Evolutionary conservation across 2,113 vertebrate genomes (phyloP).

Genomic region (Anhinga rufa): DNA sequence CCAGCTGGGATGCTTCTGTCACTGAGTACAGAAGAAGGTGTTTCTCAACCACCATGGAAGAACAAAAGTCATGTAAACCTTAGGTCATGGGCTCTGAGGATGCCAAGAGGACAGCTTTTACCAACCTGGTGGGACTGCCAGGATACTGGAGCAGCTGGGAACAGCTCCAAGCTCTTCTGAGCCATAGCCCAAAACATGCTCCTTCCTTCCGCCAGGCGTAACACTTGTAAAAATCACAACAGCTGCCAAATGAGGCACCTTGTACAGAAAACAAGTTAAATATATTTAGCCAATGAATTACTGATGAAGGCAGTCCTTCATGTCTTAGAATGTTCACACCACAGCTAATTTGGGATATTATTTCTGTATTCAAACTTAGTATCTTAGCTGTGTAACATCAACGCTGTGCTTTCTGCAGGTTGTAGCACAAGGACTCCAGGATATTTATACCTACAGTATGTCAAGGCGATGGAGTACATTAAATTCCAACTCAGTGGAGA

Average conservation of each 20-base stretch:
- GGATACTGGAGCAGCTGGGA: neutral
- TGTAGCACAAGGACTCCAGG: neutral
- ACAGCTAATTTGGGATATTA: neutral
- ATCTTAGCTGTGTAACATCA: neutral
- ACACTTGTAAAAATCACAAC: neutral
- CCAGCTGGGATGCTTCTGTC: neutral
- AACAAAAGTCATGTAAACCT: neutral
- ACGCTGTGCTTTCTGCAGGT: neutral
- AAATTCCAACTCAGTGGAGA: conserved; percentile 32
- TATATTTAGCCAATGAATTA: neutral
- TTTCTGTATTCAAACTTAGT: neutral
- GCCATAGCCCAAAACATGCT: neutral
- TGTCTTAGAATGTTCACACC: neutral
- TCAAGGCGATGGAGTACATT: neutral
- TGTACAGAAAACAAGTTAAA: neutral
- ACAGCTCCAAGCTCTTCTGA: neutral
- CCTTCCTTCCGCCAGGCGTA: neutral
- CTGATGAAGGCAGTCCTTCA: neutral
- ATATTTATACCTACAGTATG: neutral
- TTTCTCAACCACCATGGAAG: neutral
- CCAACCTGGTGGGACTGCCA: neutral
- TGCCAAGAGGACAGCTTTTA: neutral
- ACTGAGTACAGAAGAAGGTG: neutral
- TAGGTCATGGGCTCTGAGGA: neutral
- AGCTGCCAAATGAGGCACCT: neutral